phyloP scores from a whole-genome alignment of 2,113 vertebrate species.

The Silurus asotus region DNA sequence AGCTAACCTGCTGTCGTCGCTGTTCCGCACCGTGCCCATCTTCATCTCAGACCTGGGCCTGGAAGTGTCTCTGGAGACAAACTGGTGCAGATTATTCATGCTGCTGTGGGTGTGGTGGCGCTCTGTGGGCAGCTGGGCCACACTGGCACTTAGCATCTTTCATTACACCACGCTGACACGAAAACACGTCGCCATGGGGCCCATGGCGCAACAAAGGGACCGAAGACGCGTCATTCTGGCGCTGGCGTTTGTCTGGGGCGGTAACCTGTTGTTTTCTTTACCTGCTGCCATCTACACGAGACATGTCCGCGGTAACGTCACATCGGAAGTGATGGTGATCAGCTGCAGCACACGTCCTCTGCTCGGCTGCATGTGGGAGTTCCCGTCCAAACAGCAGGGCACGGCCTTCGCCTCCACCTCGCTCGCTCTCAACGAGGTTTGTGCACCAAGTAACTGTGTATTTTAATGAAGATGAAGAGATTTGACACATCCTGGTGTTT shows the following conservation, averaged over 20 bases:
- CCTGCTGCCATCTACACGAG: conserved; percentile 70
- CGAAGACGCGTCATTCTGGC: conserved; percentile 59
- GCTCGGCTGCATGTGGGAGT: conserved; percentile 77
- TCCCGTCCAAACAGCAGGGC: conserved; percentile 67
- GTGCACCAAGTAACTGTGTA: background rate
- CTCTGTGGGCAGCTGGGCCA: conserved; percentile 75
- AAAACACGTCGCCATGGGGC: conserved; percentile 59
- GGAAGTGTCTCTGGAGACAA: conserved; percentile 64
- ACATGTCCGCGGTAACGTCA: conserved; percentile 66
- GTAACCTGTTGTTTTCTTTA: conserved; percentile 69
- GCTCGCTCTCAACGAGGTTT: conserved; percentile 70
- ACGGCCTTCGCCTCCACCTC: conserved; percentile 69
- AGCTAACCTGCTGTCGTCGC: conserved; percentile 76
- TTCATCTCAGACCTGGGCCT: conserved; percentile 75
- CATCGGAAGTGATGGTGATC: conserved; percentile 77
- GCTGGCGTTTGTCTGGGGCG: conserved; percentile 69
- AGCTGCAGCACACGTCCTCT: conserved; percentile 77
- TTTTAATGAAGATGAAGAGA: background rate
- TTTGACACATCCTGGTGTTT: background rate
- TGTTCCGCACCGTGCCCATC: conserved; percentile 77
- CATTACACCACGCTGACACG: conserved; percentile 72
- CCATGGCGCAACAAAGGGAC: conserved; percentile 61
- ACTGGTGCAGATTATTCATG: conserved; percentile 78
- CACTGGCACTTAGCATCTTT: conserved; percentile 73
- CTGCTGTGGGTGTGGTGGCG: conserved; percentile 80